Evolutionary conservation across 2,888 invertebrate genomes (phyloP).

Genomic region (Drosophila neutralis): DNA sequence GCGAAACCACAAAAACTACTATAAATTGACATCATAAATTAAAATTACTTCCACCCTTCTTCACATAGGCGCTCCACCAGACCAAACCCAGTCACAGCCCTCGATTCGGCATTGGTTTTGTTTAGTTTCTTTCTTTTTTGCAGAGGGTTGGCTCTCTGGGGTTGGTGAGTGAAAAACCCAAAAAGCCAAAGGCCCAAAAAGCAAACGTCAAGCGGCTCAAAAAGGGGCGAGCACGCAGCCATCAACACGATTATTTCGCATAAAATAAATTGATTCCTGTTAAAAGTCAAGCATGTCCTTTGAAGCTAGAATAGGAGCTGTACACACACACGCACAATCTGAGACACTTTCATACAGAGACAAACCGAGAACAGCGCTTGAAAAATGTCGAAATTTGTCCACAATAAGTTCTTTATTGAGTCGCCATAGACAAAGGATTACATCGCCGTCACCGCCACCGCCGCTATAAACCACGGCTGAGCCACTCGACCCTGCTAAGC

Average conservation of each 20-base stretch:
- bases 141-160: constrained; percentile 62
- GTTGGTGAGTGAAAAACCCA: constrained; percentile 54
- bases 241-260: constrained; percentile 84
- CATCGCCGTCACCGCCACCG: constrained; percentile 42
- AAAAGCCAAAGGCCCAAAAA: constrained; percentile 47
- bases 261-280: constrained; percentile 83
- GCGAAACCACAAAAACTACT: constrained; percentile 74
- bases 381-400: constrained; percentile 82
- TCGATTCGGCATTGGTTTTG: constrained; percentile 42
- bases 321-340: constrained; percentile 23
- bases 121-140: background rate
- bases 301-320: constrained; percentile 43
- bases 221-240: constrained; percentile 83
- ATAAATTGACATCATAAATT: constrained; percentile 84
- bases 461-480: constrained; percentile 72
- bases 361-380: constrained; percentile 67
- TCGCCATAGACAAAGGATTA: constrained; percentile 75
- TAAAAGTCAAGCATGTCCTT: constrained; percentile 81
- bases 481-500: constrained; percentile 59
- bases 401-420: constrained; percentile 82
- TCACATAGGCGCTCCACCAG: constrained; percentile 77
- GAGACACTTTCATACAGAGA: constrained; percentile 42
- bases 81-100: constrained; percentile 68
- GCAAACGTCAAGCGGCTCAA: constrained; percentile 51
- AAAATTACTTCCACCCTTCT: constrained; percentile 85